Evolutionary conservation across 2,888 invertebrate species (phyloP).

Genomic region (Bimastos eiseni): DNA sequence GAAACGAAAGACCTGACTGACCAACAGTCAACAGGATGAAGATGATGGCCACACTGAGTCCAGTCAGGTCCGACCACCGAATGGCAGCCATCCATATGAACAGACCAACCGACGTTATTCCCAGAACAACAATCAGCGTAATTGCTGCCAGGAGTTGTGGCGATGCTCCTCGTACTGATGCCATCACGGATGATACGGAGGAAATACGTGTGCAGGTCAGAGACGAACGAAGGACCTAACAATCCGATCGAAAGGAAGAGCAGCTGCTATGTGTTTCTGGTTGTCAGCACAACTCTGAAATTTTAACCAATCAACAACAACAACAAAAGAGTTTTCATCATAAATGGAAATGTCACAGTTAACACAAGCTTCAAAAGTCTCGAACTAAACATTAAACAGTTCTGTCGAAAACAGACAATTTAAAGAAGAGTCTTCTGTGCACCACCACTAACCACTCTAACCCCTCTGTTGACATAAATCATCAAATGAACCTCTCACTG

Average conservation of each 20-base stretch:
- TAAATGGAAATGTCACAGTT: neutral
- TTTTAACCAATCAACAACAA: neutral
- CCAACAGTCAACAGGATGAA: conserved; percentile 28
- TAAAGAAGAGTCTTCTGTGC: neutral
- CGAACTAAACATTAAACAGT: neutral
- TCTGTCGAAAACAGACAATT: neutral
- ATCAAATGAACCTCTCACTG: too few relatives aligned
- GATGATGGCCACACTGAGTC: conserved; percentile 31
- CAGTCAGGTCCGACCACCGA: conserved; percentile 31
- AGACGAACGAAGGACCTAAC: neutral
- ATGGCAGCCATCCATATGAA: conserved; percentile 35
- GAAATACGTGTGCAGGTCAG: neutral
- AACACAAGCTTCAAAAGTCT: too few relatives aligned
- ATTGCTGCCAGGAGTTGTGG: conserved; percentile 19
- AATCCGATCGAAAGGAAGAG: neutral
- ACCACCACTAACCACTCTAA: too few relatives aligned
- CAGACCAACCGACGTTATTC: conserved; percentile 24
- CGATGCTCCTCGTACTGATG: neutral
- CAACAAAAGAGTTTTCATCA: neutral
- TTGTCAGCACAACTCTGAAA: neutral
- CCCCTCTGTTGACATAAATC: too few relatives aligned
- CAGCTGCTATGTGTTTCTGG: neutral
- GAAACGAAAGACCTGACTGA: conserved; percentile 23
- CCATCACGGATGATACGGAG: neutral
- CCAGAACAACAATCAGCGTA: conserved; percentile 23